Conservation (phyloP, 1,140 invertebrate genomes). For the Carposina sasakii region DNA sequence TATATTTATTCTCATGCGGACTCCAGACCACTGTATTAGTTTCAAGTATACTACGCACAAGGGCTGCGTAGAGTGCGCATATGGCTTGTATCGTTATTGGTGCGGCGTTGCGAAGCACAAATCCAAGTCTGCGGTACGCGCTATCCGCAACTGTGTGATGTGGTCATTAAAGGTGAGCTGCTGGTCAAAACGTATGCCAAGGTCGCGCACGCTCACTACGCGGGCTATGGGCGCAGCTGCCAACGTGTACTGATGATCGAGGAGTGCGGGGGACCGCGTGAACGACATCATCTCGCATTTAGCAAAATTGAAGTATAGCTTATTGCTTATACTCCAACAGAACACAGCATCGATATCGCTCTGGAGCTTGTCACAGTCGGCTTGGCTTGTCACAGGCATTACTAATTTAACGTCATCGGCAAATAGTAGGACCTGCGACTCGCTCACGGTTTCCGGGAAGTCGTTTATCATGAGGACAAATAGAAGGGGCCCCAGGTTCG, state of each 20-base stretch:
- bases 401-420: background rate
- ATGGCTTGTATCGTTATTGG: background rate
- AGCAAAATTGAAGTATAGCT: background rate
- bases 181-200: background rate
- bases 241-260: background rate
- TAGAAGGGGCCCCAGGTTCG: slow-evolving; percentile 1
- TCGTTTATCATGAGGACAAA: slow-evolving; percentile 4
- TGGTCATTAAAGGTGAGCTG: background rate
- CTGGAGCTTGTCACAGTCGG: background rate
- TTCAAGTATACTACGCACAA: background rate
- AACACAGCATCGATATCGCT: background rate
- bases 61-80: background rate
- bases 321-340: background rate
- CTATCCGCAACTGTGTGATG: background rate
- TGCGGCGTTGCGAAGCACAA: background rate
- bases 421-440: background rate
- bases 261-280: background rate
- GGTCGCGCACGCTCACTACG: background rate
- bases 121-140: background rate
- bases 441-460: background rate
- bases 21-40: background rate
- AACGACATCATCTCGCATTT: slow-evolving; percentile 1
- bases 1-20: background rate
- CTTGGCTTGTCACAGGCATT: background rate
- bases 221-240: background rate